Evolutionary conservation across 2,888 invertebrate genomes (phyloP).

Genomic region (Apotomis turbidana): DNA sequence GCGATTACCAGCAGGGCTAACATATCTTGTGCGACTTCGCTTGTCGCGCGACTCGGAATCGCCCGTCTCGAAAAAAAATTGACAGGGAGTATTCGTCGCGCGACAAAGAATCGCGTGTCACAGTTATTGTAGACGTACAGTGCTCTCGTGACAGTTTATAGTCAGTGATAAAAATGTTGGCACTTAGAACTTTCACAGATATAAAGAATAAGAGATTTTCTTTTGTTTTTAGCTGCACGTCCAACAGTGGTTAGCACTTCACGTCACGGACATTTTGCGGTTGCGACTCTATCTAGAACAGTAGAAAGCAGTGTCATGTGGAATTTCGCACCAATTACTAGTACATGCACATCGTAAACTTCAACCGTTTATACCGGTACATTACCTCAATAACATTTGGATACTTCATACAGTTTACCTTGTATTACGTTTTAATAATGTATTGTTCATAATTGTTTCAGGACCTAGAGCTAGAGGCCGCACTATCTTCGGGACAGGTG

Average conservation of each 20-base stretch:
- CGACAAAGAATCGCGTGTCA: too few relatives aligned
- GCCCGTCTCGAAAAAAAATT: too few relatives aligned
- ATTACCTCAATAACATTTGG: conserved; percentile 26
- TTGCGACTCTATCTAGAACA: conserved; percentile 58
- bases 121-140: too few relatives aligned
- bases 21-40: too few relatives aligned
- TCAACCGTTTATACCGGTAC: conserved; percentile 47
- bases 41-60: too few relatives aligned
- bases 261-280: conserved; percentile 46
- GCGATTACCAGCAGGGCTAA: too few relatives aligned
- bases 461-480: conserved; percentile 13
- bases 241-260: conserved; percentile 51
- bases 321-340: conserved; percentile 53
- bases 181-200: background rate
- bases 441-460: conserved; percentile 31
- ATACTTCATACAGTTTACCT: background rate
- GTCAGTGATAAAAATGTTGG: background rate
- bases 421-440: background rate
- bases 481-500: conserved; percentile 14
- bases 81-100: too few relatives aligned
- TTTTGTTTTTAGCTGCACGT: conserved; percentile 18
- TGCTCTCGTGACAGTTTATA: too few relatives aligned
- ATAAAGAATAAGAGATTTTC: background rate
- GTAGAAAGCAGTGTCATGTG: conserved; percentile 65
- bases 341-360: conserved; percentile 42